Conservation (phyloP, 2,797 vertebrate species). For the Acrocephalus scirpaceus region DNA sequence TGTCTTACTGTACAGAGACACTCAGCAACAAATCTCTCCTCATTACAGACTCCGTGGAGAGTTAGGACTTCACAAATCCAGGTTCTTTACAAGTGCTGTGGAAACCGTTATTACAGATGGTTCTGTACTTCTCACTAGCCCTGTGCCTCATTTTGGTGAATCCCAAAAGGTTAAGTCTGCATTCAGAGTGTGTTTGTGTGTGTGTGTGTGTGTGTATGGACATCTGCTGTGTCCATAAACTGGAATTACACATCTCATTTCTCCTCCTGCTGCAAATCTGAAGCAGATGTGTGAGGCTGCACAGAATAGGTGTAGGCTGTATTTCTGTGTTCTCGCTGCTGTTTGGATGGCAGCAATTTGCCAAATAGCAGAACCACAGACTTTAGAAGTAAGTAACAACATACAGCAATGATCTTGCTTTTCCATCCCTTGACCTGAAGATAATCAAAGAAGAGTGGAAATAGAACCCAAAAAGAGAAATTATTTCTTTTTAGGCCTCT, state of each 20-base stretch:
- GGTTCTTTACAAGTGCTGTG: background rate
- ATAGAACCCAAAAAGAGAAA: background rate
- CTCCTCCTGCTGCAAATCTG: background rate
- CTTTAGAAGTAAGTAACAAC: background rate
- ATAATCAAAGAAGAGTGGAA: background rate
- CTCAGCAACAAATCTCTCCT: background rate
- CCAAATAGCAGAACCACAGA: background rate
- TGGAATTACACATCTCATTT: background rate
- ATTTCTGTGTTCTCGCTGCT: background rate
- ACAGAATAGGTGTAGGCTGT: background rate
- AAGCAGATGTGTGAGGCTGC: conserved; percentile 5
- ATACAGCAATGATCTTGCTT: background rate
- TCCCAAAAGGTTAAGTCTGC: background rate
- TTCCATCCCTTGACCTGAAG: background rate
- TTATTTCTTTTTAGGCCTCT: background rate
- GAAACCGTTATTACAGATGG: background rate
- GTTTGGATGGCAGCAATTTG: background rate
- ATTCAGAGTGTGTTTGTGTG: accelerated
- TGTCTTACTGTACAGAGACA: background rate
- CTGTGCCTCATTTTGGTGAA: background rate
- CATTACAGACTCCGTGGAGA: background rate
- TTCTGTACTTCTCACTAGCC: background rate
- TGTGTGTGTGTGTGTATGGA: accelerated
- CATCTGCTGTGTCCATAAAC: background rate
- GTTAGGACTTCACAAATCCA: background rate